Base-by-base conservation (phyloP, 2,888 invertebrate genomes). In the Ophioninae sp. region DNA sequence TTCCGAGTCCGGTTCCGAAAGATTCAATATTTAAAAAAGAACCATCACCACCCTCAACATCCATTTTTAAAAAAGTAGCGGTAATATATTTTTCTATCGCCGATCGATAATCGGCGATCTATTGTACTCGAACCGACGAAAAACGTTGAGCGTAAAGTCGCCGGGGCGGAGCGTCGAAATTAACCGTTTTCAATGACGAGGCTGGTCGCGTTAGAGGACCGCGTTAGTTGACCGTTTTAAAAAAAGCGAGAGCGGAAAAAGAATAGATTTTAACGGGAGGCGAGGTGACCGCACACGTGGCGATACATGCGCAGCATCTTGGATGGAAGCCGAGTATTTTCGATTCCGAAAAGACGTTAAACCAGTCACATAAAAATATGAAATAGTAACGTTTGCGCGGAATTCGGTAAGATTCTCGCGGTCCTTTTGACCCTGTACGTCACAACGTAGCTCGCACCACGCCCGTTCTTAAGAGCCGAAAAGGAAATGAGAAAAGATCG, bases 351-450 rank as follows among this genome's bases (percentile, higher is more conserved):
- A 88, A 81, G 83, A 84, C 87, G 85, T 89, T 87, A 88, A 90
- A 88, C 79, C 79, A 82, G 81, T 76, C 86, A 86, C 87, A 87
- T 89, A 89, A 89, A 84, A 89, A 87, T 86, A 86, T 89, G 86
- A 89, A 88, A 87, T 89, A 88, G 86, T 87, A 86, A 86, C 81
- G 63, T 73, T 41, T 71, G 64, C 65, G 81, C 64, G 68, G 71
- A 61, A 39, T 63, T 56, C 68, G 61, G 41, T 65, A 79, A 61
- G 78, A 64, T 37, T 81, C 63, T 37, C 71, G 69, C 81, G 83
- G 82, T 76, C 77, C 84, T 83, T 87, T 87, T 87, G 86, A 86
- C 80, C 41, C 68, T 78, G 44, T 68, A 67, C 51, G 61, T 79
- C 67, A 59, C 72, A 69, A 63, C 79, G 65, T 30, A 64, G 37